Conservation (phyloP, 2,888 invertebrate genomes). For the Seira sanloemensis region DNA sequence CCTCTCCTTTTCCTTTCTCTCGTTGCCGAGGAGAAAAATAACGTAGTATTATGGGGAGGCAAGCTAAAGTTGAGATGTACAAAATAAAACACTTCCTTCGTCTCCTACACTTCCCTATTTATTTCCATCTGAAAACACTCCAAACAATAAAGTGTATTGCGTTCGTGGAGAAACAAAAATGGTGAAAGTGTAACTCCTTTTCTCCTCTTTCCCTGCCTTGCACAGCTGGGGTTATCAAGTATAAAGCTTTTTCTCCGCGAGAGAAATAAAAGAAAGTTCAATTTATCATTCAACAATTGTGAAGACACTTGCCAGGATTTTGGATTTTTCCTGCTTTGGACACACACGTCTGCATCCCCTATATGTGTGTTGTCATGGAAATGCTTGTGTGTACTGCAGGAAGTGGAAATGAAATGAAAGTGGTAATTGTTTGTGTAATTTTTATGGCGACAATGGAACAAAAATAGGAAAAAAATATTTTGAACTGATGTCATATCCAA, state of each 20-base stretch:
- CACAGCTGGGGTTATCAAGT: conserved; percentile 31
- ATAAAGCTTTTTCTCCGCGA: no score
- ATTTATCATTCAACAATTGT: conserved; percentile 29
- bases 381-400: no score
- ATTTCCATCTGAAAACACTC: not conserved
- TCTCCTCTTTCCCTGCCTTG: not conserved
- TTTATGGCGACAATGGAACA: not conserved
- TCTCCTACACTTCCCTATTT: not conserved
- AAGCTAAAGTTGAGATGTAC: not conserved
- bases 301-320: not conserved
- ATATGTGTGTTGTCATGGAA: no score
- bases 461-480: not conserved
- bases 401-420: not conserved
- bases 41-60: not conserved
- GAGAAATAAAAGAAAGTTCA: conserved; percentile 31
- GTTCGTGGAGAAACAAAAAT: not conserved
- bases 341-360: no score
- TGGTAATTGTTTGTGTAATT: not conserved
- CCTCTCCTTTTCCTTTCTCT: conserved; percentile 41
- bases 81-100: conserved; percentile 20
- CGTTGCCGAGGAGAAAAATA: conserved; percentile 30
- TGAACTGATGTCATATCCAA: not conserved
- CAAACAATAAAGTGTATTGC: not conserved
- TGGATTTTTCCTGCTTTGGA: no score
- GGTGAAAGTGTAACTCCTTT: not conserved